Base-by-base conservation (phyloP, 2,888 invertebrate species). In the Crematogaster levior region DNA sequence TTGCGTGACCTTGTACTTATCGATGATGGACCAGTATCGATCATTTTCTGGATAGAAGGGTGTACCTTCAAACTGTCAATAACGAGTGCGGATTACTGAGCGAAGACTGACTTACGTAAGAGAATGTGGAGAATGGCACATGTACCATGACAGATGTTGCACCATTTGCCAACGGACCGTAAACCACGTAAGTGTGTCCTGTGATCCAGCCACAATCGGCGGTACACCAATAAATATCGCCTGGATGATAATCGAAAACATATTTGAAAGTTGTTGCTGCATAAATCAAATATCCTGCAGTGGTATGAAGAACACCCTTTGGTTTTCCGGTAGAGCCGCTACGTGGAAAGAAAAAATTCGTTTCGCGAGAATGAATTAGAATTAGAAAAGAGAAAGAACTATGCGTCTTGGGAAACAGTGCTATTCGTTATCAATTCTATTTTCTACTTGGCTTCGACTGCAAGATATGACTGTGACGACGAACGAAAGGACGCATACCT, bases 161-260 rank as follows among this genome's bases (percentile, higher is more conserved):
- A 0, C 97, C 98, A 95, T 99, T 99, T 18, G 98, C 97, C 84
- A 99, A 95, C 3, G 99, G 99, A 15, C 99, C 99, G 94, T 99
- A 99, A 12, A 98, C 97, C 6, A 98, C 97, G 91, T 98, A 98
- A 0, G 98, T 97, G 93, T 98, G 98, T 7, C 98, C 98, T 18
- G 99, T 99, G 93, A 99, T 99, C 99, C 98, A 99, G 84, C 98
- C 99, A 89, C 99, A 97, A 93, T 99, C 99, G 18, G 99, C 99
- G 1, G 99, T 99, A 94, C 99, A 99, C 98, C 98, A 99, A 94
- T 97, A 98, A 70, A 97, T 95, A 94, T 98, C 98, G 66, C 96
- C 96, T 0, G 97, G 97, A 90, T 97, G 97, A 93, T 98, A 97
- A 94, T 99, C 99, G 94, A 99, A 99, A 24, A 98, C 98, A 94